Evolutionary conservation across 2,888 invertebrate species (phyloP), one percentile per base, ranked within the genome.

Genomic region (Alcis repandata): DNA sequence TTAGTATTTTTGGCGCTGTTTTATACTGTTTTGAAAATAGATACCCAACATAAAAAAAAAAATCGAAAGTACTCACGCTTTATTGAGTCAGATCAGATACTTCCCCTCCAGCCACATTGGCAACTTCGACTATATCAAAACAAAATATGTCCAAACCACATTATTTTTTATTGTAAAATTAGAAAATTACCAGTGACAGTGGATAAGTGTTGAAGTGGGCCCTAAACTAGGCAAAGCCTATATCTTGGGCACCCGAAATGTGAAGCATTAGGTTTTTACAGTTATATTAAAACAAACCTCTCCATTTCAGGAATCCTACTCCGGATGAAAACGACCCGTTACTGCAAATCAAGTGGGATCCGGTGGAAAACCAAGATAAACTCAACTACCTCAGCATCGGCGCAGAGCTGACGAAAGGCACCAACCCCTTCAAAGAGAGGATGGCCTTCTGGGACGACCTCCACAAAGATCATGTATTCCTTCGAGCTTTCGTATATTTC

Each of bases 401-500:
- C 1, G 77, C 86, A 19, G 90, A 92, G 71, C 80, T 93, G 13
- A 91, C 91, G 1, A 90, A 90, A 69, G 92, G 92, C 7, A 82
- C 84, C 61, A 91, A 91, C 68, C 93, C 93, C 1, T 91, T 88
- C 67, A 71, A 82, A n/a, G 91, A 91, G 36, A 79, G 93, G 72
- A 91, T 93, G 91, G 71, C 77, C 11, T 91, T 92, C 74, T 93
- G 93, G 93, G 93, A 93, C 36, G 70, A 88, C 43, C 78, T 93
- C 6, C 88, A 89, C 63, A 78, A 80, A 61, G 86, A 90, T 69
- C 82, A 90, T 69, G 76, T 76, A 54, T 85, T 89, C 46, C 73
- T 90, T 9, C 87, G 85, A 76, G 77, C 86, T 43, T 68, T 89
- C 17, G 79, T 86, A 46, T 85, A 91, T 73, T 89, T 91, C 52